Conservation (phyloP, 2,797 vertebrate species). For the Poeciliopsis paucimaculata region DNA sequence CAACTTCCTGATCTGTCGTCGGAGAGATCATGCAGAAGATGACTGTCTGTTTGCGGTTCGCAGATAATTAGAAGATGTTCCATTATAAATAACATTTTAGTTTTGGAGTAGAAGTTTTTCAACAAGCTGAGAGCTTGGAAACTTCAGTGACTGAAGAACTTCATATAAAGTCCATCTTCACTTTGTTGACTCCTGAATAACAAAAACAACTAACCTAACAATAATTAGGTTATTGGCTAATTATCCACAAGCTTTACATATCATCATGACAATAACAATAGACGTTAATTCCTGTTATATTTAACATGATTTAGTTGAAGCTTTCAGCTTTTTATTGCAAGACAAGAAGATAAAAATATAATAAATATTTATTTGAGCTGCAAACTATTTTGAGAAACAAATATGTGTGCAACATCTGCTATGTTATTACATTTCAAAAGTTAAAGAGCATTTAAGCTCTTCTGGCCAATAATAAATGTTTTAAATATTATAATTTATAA, state of each 20-base stretch:
- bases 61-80: not conserved
- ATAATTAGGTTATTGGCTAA: not conserved
- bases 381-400: not conserved
- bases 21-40: rapidly evolving
- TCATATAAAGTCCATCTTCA: not conserved
- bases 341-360: not conserved
- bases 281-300: not conserved
- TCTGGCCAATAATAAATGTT: not conserved
- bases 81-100: not conserved
- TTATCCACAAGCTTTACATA: not conserved
- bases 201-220: not conserved
- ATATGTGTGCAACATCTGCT: not conserved
- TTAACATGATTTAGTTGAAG: not conserved
- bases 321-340: not conserved
- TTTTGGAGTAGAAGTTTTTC: not conserved
- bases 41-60: rapidly evolving
- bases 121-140: not conserved
- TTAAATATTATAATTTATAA: not conserved
- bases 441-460: not conserved
- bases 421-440: not conserved
- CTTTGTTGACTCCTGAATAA: not conserved
- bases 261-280: not conserved
- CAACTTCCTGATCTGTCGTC: slow-evolving; percentile 12
- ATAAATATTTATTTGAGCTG: not conserved
- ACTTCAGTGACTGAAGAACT: not conserved